These are phyloP conservation scores for Parapristionchus giblindavisi DNA, from an alignment of 2,888 invertebrate species.

Conservation along the genomic window DNA sequence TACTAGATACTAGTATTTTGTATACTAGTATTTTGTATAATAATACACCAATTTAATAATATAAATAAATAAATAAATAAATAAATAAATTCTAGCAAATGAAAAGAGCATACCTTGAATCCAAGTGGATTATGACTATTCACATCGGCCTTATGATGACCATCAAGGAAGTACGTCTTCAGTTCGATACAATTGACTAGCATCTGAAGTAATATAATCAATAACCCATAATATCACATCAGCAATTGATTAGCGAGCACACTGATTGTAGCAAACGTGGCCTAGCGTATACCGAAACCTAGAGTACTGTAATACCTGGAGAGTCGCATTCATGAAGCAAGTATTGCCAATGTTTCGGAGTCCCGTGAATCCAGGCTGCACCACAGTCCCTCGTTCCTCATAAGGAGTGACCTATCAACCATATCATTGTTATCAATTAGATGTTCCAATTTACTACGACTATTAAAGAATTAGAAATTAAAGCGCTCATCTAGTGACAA, in stretches of 20 bases:
- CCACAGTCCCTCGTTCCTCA: slow-evolving; percentile 47
- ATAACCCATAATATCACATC: neutral
- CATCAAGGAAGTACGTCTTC: slow-evolving; percentile 72
- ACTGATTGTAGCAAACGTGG: no score
- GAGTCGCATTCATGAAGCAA: slow-evolving; percentile 74
- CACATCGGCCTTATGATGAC: slow-evolving; percentile 71
- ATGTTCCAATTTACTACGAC: no score
- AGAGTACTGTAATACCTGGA: slow-evolving; percentile 52
- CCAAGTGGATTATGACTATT: slow-evolving; percentile 72
- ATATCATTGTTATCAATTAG: no score
- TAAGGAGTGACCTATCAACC: slow-evolving; percentile 43
- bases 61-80: no score
- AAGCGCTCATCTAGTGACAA: no score
- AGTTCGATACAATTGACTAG: slow-evolving; percentile 73
- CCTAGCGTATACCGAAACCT: neutral
- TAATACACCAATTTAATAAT: no score
- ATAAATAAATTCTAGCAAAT: no score
- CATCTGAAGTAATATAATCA: slow-evolving; percentile 69
- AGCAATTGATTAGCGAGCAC: neutral
- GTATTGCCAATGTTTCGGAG: slow-evolving; percentile 74
- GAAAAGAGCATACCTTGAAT: slow-evolving; percentile 47
- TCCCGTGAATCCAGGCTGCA: slow-evolving; percentile 71
- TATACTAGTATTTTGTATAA: no score
- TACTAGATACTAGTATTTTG: no score
- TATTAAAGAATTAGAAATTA: no score